Conservation (phyloP, 2,888 invertebrate species). For the Cinara cedri region DNA sequence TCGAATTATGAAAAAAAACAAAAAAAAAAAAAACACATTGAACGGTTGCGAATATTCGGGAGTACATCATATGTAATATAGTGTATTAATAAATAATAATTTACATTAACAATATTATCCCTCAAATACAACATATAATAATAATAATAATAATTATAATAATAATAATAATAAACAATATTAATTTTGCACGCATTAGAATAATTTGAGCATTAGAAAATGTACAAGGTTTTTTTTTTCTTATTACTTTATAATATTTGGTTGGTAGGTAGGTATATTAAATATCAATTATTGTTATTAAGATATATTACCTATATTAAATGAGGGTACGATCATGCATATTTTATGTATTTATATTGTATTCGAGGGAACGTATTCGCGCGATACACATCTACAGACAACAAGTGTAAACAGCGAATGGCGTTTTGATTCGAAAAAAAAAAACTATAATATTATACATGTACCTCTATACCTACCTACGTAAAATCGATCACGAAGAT, state of each 20-base stretch:
- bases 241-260: background rate
- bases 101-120: slow-evolving; percentile 33
- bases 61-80: no score
- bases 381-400: background rate
- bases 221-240: slow-evolving; percentile 8
- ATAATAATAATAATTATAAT: slow-evolving; percentile 1
- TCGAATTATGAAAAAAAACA: background rate
- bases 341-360: slow-evolving; percentile 8
- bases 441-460: no score
- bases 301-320: background rate
- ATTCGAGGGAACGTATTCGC: slow-evolving; percentile 27
- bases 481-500: background rate
- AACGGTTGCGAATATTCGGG: no score
- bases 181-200: background rate
- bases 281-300: background rate
- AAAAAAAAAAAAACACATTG: slow-evolving; percentile 13
- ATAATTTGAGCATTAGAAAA: slow-evolving; percentile 35
- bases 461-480: no score
- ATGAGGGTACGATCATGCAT: background rate
- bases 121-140: slow-evolving; percentile 20
- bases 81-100: slow-evolving; percentile 32
- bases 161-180: slow-evolving; percentile 18
- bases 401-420: background rate
- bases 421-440: background rate
- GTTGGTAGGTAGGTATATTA: background rate